A percentile compares a stretch with the other conserved stretches of the same genome.
These are phyloP conservation scores for Acipenser transmontanus DNA, from an alignment of 2,797 vertebrate species.

Conservation along the genomic window DNA sequence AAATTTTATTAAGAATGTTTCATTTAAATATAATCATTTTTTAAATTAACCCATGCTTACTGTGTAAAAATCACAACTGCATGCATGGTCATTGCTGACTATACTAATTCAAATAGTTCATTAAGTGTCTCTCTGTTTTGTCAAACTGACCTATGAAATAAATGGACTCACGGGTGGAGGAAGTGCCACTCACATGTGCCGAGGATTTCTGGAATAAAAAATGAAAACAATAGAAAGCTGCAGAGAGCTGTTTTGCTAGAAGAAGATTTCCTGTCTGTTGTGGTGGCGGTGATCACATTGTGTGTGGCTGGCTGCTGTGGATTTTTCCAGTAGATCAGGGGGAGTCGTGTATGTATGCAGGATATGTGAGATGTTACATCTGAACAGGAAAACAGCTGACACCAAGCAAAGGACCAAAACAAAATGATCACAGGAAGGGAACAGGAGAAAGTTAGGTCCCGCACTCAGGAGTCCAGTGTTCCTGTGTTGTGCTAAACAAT, in stretches of 20 bases:
- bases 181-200: conserved; percentile 31
- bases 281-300: conserved; percentile 40
- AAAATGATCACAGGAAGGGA: conserved; percentile 8
- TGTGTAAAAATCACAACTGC: no score
- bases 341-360: conserved; percentile 12
- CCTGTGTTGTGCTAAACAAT: conserved; percentile 25
- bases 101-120: no score
- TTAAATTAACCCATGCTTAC: no score
- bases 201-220: conserved; percentile 43
- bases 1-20: no score
- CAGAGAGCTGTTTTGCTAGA: conserved; percentile 64
- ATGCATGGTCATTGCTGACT: no score
- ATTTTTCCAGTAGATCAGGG: conserved; percentile 2
- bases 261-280: conserved; percentile 77
- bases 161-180: conserved; percentile 12
- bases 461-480: conserved; percentile 11
- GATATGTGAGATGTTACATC: conserved; percentile 14
- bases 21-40: no score
- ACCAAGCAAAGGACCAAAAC: conserved; percentile 13
- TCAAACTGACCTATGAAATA: no score
- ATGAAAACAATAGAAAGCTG: conserved; percentile 55
- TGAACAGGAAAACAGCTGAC: conserved; percentile 18
- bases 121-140: no score
- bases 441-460: conserved; percentile 19
- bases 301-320: conserved; percentile 25